Conservation (phyloP, 1,140 invertebrate genomes). For the Tetramorium simillimum region DNA sequence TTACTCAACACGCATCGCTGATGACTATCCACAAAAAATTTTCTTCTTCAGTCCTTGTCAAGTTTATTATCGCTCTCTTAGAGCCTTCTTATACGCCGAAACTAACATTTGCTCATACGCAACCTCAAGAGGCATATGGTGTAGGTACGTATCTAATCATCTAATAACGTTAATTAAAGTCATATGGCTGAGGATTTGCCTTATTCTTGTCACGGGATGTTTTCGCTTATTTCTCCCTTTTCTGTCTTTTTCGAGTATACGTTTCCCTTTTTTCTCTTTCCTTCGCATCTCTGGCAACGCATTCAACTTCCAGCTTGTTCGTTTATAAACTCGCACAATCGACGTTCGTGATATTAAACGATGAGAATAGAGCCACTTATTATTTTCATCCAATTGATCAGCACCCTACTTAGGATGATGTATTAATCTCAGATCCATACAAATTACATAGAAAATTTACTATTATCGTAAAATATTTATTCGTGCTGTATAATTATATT, state of each 20-base stretch:
- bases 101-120: neutral
- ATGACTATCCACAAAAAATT: neutral
- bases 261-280: neutral
- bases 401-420: neutral
- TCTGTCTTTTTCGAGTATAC: neutral
- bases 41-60: neutral
- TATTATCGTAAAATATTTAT: constrained; percentile 11
- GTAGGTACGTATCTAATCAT: constrained; percentile 77
- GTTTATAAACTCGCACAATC: neutral
- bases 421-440: neutral
- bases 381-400: neutral
- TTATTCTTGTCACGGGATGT: constrained; percentile 39
- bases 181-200: constrained; percentile 72
- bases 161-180: constrained; percentile 78
- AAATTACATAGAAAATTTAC: neutral
- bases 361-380: neutral
- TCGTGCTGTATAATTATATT: neutral
- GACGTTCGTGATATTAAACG: neutral
- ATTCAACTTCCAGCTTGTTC: constrained; percentile 4
- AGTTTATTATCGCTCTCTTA: neutral
- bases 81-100: neutral
- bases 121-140: constrained; percentile 63
- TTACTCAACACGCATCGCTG: constrained; percentile 1
- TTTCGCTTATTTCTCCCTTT: constrained; percentile 4
- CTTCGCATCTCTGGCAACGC: neutral